Percentiles rank a stretch among this genome's conserved stretches.
Conservation (phyloP, 2,888 invertebrate species). For the Ophion obscuratus region DNA sequence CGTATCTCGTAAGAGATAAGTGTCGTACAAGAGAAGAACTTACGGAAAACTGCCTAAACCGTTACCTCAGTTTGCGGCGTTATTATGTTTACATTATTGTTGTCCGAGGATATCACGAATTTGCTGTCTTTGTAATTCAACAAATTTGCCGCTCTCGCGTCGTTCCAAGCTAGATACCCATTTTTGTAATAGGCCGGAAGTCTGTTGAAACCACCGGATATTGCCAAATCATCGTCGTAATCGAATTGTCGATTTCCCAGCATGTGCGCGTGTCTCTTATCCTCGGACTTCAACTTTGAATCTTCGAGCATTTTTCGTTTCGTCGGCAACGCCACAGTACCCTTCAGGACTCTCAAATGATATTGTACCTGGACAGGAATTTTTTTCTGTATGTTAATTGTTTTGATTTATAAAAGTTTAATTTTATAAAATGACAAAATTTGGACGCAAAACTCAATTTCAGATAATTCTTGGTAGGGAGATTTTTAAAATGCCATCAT, state of each 20-base stretch:
- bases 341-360: slow-evolving; percentile 87
- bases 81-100: slow-evolving; percentile 62
- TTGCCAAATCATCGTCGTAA: slow-evolving; percentile 84
- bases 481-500: too few relatives aligned
- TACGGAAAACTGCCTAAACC: neutral
- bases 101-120: slow-evolving; percentile 73
- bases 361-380: slow-evolving; percentile 85
- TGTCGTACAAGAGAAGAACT: neutral
- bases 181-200: slow-evolving; percentile 80
- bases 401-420: neutral
- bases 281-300: slow-evolving; percentile 85
- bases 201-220: slow-evolving; percentile 78
- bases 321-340: slow-evolving; percentile 86
- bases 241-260: slow-evolving; percentile 83
- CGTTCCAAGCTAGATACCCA: slow-evolving; percentile 72
- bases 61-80: neutral
- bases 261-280: slow-evolving; percentile 83
- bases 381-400: neutral
- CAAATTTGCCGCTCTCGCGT: slow-evolving; percentile 65
- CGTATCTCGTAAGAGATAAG: too few relatives aligned
- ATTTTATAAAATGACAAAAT: neutral
- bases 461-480: too few relatives aligned
- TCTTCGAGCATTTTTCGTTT: slow-evolving; percentile 88
- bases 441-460: neutral
- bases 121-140: slow-evolving; percentile 74